phyloP scores from a whole-genome alignment of 2,113 vertebrate genomes.

The Taurulus bubalis region DNA sequence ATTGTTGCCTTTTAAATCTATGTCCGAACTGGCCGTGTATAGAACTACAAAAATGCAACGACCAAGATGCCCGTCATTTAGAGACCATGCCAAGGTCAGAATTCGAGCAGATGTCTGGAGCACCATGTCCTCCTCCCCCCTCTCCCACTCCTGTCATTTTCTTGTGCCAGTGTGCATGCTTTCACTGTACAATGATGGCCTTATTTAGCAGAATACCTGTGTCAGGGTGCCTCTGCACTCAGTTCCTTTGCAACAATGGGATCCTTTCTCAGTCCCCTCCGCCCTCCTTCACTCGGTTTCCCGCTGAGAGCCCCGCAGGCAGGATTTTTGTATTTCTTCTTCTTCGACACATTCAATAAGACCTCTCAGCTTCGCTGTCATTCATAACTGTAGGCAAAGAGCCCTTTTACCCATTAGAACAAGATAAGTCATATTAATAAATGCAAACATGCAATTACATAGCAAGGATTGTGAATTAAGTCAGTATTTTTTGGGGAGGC shows the following conservation, averaged over 20 bases:
- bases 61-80: slow-evolving; percentile 24
- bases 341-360: slow-evolving; percentile 59
- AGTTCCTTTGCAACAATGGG: slow-evolving; percentile 79
- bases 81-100: slow-evolving; percentile 30
- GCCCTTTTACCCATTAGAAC: not conserved
- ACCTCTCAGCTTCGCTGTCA: slow-evolving; percentile 45
- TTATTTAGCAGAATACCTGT: slow-evolving; percentile 85
- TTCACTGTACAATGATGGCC: slow-evolving; percentile 75
- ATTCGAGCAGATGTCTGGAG: slow-evolving; percentile 72
- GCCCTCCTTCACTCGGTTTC: slow-evolving; percentile 64
- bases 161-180: slow-evolving; percentile 48
- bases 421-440: slow-evolving; percentile 19
- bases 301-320: slow-evolving; percentile 56
- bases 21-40: not conserved
- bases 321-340: slow-evolving; percentile 35
- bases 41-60: slow-evolving; percentile 14
- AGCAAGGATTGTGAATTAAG: not conserved
- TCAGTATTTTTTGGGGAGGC: not conserved
- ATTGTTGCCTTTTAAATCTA: not conserved
- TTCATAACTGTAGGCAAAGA: slow-evolving; percentile 51
- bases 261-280: slow-evolving; percentile 76
- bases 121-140: not conserved
- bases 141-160: slow-evolving; percentile 29
- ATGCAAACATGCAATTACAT: not conserved
- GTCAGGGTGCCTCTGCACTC: slow-evolving; percentile 76